Conservation (phyloP, 2,113 vertebrate genomes). For the Centrocercus urophasianus region DNA sequence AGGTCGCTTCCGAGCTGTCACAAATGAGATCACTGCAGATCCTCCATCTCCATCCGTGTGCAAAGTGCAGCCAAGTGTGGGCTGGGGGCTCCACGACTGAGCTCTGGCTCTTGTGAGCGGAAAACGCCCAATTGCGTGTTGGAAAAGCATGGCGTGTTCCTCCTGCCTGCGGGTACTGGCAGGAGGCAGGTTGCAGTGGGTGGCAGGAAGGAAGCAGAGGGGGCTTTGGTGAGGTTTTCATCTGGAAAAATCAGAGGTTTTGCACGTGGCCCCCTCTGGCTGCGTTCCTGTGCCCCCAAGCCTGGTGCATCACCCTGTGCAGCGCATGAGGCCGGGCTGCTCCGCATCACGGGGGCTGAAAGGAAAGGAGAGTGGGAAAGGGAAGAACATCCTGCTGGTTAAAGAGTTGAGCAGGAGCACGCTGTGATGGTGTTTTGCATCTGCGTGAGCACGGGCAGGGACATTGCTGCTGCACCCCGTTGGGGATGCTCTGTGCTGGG, state of each 20-base stretch:
- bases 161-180: background rate
- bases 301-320: background rate
- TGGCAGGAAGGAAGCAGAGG: background rate
- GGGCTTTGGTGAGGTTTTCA: background rate
- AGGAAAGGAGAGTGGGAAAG: background rate
- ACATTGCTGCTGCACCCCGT: rapidly evolving
- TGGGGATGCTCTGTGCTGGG: rapidly evolving
- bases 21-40: rapidly evolving
- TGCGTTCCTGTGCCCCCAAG: too few relatives aligned
- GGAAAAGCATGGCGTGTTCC: rapidly evolving
- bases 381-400: too few relatives aligned
- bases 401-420: background rate
- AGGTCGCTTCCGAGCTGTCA: rapidly evolving
- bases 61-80: rapidly evolving
- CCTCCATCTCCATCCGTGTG: rapidly evolving
- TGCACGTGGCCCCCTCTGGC: background rate
- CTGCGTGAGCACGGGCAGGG: background rate
- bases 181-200: background rate
- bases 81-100: rapidly evolving
- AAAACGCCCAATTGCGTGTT: background rate
- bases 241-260: background rate
- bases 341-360: rapidly evolving
- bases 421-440: rapidly evolving
- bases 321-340: background rate
- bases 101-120: background rate